Evolutionary conservation across 2,797 vertebrate species (phyloP).

Genomic region (Gorsachius magnificus): DNA sequence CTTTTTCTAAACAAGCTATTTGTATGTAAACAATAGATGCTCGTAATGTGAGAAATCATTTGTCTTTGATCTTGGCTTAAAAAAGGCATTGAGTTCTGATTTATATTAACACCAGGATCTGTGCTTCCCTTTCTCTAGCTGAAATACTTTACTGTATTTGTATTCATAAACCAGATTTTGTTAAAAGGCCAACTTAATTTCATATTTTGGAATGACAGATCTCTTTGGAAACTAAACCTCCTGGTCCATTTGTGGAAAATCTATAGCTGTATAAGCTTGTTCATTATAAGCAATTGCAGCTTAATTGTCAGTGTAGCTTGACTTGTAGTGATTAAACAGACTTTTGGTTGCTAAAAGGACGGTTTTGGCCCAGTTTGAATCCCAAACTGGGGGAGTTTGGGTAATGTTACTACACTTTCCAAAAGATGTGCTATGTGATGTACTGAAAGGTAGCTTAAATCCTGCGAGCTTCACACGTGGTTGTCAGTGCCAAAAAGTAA

Average conservation of each 20-base stretch:
- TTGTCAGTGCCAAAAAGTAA: neutral
- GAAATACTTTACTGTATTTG: neutral
- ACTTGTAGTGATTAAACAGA: neutral
- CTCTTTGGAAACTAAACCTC: neutral
- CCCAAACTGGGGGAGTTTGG: neutral
- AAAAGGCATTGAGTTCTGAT: neutral
- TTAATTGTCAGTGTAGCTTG: neutral
- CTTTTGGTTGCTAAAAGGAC: neutral
- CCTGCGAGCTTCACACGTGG: fast-evolving
- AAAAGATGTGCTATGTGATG: no score
- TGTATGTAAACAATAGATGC: neutral
- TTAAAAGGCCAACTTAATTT: neutral
- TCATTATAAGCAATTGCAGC: neutral
- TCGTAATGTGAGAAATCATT: neutral
- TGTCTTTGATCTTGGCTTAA: neutral
- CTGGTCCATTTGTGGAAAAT: neutral
- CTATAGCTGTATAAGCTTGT: neutral
- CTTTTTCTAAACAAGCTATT: neutral
- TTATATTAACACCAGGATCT: neutral
- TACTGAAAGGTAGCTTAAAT: neutral
- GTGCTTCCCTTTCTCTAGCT: neutral
- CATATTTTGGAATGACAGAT: neutral
- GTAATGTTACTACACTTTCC: neutral
- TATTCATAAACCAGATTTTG: neutral
- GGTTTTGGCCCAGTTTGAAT: neutral